Conservation (phyloP, 2,888 invertebrate species). For the Dryadula phaetusa region DNA sequence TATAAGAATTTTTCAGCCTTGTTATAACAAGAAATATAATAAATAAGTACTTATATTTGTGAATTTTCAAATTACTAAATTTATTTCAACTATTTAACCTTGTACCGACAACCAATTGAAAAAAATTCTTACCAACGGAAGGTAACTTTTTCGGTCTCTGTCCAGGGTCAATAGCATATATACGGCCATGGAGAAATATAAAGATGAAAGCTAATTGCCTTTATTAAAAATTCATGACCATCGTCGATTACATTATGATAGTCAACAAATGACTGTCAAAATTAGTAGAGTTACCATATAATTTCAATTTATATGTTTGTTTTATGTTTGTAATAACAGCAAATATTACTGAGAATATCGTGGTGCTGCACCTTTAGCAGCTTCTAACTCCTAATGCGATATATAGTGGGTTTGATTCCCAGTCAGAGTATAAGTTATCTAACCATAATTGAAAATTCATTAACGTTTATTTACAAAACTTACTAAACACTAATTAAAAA, state of each 20-base stretch:
- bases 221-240: background rate
- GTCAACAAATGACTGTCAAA: background rate
- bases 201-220: background rate
- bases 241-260: background rate
- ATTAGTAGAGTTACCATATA: background rate
- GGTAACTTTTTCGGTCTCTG: conserved; percentile 8
- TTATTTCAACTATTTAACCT: conserved; percentile 15
- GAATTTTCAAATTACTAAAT: background rate
- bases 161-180: conserved; percentile 1
- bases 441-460: too few species aligned
- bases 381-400: too few species aligned
- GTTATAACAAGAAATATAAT: conserved; percentile 6
- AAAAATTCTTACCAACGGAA: conserved; percentile 6
- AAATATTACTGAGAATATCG: background rate
- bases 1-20: background rate
- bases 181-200: background rate
- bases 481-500: too few species aligned
- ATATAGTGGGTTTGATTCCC: too few species aligned
- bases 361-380: too few species aligned
- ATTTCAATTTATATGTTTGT: too few species aligned
- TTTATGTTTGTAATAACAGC: too few species aligned
- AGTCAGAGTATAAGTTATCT: too few species aligned
- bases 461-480: too few species aligned
- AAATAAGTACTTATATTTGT: background rate
- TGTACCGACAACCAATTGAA: background rate